Evolutionary conservation across 2,888 invertebrate genomes (phyloP), one percentile per base, ranked within the genome.

Genomic region (Cryptocheilus praepositus): DNA sequence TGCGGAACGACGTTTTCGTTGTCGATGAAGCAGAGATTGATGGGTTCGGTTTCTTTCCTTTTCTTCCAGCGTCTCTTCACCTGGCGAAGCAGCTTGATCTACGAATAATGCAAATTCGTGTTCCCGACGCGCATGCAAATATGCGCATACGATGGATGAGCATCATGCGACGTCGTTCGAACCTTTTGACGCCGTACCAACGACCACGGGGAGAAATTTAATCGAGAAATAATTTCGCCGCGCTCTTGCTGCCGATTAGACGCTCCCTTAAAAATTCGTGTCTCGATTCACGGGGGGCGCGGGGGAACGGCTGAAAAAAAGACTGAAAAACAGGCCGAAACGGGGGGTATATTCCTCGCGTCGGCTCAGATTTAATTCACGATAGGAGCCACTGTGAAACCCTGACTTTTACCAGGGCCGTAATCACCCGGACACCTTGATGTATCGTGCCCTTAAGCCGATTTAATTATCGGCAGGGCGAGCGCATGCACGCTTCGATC

Each of bases 351-450:
- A 22, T 58, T 19, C 44, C 43, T n/a, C 61, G 43, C 21, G 44
- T 28, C 62, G 57, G 62, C 44, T 16, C 7, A 83, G 83, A 83
- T 83, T 82, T 77, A 76, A 82, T 84, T 81, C 79, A 63, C 79
- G 83, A 83, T 83, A 83, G 73, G 73, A 62, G 53, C 71, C 46
- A 60, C 52, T 16, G 49, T 18, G 11, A 49, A 11, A 7, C 11
- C 49, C 49, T 36, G 56, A 62, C 66, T 77, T 78, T 75, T 62
- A 73, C 79, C 72, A 70, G 62, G 67, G 65, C 73, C 75, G 64
- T 79, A 81, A 81, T 80, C 81, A 71, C 70, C 72, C 60, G 75
- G 75, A 67, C 75, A 71, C 62, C 67, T 68, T 77, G 81, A 80
- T 80, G 76, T 79, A 80, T 81, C 70, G 74, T 63, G 56, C 62